Conservation (phyloP, 1,140 invertebrate genomes). For the Macrotrachela quadricornifera region DNA sequence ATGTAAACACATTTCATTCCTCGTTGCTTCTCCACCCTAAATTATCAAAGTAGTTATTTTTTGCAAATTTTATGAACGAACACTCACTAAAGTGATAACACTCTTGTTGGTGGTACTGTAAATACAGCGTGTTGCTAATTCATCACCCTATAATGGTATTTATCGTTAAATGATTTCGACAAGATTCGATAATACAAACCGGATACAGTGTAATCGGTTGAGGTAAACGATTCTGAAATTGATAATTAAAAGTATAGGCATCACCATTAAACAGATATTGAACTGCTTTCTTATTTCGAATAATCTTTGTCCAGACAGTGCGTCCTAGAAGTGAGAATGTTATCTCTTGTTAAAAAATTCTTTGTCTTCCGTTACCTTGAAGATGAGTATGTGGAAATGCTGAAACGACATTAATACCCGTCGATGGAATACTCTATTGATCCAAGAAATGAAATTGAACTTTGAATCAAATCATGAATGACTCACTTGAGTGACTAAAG, state of each 20-base stretch:
- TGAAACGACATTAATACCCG: constrained; percentile 72
- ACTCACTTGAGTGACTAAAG: constrained; percentile 14
- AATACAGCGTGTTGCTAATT: too few species aligned
- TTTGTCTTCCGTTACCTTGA: constrained; percentile 39
- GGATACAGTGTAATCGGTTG: too few species aligned
- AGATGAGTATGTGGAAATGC: constrained; percentile 91
- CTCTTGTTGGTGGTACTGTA: too few species aligned
- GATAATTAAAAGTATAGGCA: constrained; percentile 6
- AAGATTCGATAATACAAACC: too few species aligned
- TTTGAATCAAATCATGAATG: not conserved
- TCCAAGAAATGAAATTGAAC: not conserved
- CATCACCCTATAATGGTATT: too few species aligned
- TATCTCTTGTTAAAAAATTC: too few species aligned
- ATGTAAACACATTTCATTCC: too few species aligned
- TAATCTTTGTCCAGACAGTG: constrained; percentile 58
- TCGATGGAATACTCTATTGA: constrained; percentile 40
- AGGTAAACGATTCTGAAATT: not conserved
- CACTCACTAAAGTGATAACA: too few species aligned
- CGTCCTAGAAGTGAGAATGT: constrained; percentile 12
- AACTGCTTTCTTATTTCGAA: constrained; percentile 39
- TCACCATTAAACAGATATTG: not conserved
- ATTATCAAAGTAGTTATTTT: too few species aligned
- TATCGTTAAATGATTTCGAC: too few species aligned
- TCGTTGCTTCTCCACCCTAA: too few species aligned
- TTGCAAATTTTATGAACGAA: too few species aligned